Percentiles rank a stretch among this genome's conserved stretches.
phyloP scores from a whole-genome alignment of 2,888 invertebrate genomes.

The Dryocosmus kuriphilus region DNA sequence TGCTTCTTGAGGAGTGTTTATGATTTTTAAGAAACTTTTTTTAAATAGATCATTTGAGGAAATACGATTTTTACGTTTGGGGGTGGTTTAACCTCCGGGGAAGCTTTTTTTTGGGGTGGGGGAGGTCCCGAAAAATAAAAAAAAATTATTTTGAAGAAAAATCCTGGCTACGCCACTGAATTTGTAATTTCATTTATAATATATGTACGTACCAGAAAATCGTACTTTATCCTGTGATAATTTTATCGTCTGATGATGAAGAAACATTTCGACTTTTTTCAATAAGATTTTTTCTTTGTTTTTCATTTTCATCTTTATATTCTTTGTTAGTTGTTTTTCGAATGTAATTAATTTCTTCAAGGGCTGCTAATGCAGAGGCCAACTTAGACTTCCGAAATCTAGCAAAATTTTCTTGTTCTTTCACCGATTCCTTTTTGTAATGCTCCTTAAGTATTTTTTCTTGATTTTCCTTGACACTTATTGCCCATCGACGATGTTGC shows the following conservation, averaged over 20 bases:
- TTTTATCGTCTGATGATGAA: slow-evolving; percentile 38
- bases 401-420: slow-evolving; percentile 73
- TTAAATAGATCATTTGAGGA: too few species aligned
- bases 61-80: too few species aligned
- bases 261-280: slow-evolving; percentile 59
- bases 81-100: too few species aligned
- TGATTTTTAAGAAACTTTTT: too few species aligned
- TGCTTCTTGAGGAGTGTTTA: too few species aligned
- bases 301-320: slow-evolving; percentile 71
- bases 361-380: slow-evolving; percentile 71
- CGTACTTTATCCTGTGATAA: slow-evolving; percentile 60
- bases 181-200: too few species aligned
- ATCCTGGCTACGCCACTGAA: too few species aligned
- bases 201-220: slow-evolving; percentile 61
- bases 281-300: slow-evolving; percentile 59
- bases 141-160: too few species aligned
- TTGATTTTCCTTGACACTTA: slow-evolving; percentile 72
- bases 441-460: slow-evolving; percentile 65
- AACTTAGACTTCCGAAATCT: slow-evolving; percentile 73
- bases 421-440: slow-evolving; percentile 66
- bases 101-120: too few species aligned
- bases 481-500: slow-evolving; percentile 72
- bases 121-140: too few species aligned
- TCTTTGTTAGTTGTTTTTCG: slow-evolving; percentile 75
- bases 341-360: slow-evolving; percentile 75